Evolutionary conservation across 2,797 vertebrate genomes (phyloP).

Genomic region (Eremophila alpestris): DNA sequence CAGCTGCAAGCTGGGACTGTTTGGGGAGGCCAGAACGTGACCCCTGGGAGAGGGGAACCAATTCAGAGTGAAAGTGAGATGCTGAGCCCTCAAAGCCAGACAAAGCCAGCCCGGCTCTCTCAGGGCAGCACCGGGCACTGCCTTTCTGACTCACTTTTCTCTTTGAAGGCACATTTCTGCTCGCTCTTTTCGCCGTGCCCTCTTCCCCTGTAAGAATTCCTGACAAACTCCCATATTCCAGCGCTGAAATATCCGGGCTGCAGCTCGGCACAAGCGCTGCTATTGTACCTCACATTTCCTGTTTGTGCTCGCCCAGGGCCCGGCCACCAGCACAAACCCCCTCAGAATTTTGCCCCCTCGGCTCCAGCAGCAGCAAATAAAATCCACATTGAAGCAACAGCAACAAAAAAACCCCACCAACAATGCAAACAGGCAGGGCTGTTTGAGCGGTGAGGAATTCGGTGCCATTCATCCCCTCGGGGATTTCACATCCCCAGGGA

Average conservation of each 20-base stretch:
- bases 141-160: not conserved
- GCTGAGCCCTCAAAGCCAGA: not conserved
- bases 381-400: not conserved
- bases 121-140: not conserved
- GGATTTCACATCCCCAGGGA: not conserved
- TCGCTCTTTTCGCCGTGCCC: not conserved
- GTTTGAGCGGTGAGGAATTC: not conserved
- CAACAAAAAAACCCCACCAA: not conserved
- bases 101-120: not conserved
- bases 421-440: not conserved
- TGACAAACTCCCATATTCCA: not conserved
- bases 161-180: not conserved
- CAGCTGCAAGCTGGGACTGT: not conserved
- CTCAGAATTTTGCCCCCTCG: not conserved
- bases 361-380: not conserved
- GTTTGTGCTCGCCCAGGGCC: conserved; percentile 4
- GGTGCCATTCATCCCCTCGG: not conserved
- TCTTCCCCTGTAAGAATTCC: not conserved
- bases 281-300: conserved; percentile 29
- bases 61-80: not conserved
- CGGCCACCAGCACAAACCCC: not conserved
- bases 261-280: not conserved
- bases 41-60: not conserved
- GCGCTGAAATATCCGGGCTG: not conserved
- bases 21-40: not conserved